These are phyloP conservation scores for Hydrotaea cyrtoneurina DNA, from an alignment of 2,888 invertebrate genomes.

Conservation along the genomic window DNA sequence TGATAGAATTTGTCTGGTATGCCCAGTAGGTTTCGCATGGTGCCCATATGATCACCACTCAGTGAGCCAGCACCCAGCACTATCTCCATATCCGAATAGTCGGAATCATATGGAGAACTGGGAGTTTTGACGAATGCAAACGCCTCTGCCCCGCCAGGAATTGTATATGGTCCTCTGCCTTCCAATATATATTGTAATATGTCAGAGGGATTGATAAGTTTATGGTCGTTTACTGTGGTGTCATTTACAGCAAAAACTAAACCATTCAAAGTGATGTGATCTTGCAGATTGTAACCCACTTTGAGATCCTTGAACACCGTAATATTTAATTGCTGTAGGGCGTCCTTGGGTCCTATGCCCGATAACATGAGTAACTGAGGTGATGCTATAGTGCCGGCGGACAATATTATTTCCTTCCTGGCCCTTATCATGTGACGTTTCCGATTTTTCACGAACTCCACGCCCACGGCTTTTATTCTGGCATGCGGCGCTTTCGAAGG, in stretches of 20 bases:
- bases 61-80: slow-evolving; percentile 90
- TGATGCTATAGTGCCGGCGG: slow-evolving; percentile 91
- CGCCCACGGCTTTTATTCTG: slow-evolving; percentile 82
- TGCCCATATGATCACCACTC: slow-evolving; percentile 87
- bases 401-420: slow-evolving; percentile 88
- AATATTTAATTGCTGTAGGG: slow-evolving; percentile 84
- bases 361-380: slow-evolving; percentile 93
- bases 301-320: slow-evolving; percentile 85
- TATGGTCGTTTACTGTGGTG: slow-evolving; percentile 85
- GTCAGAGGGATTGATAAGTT: slow-evolving; percentile 82
- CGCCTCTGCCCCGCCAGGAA: slow-evolving; percentile 90
- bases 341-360: slow-evolving; percentile 87
- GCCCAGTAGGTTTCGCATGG: slow-evolving; percentile 85
- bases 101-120: slow-evolving; percentile 80
- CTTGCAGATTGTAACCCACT: slow-evolving; percentile 91
- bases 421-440: slow-evolving; percentile 82
- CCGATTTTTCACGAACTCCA: slow-evolving; percentile 86
- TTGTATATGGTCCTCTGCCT: slow-evolving; percentile 87
- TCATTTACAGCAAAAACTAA: slow-evolving; percentile 88
- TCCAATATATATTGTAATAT: slow-evolving; percentile 84
- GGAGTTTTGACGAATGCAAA: slow-evolving; percentile 88
- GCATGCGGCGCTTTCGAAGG: slow-evolving; percentile 81
- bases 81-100: slow-evolving; percentile 89
- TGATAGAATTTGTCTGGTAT: slow-evolving; percentile 81
- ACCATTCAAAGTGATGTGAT: slow-evolving; percentile 88